Conservation (phyloP, 53 echinoderm and acorn worm genomes). For the Mesocentrotus franciscanus region DNA sequence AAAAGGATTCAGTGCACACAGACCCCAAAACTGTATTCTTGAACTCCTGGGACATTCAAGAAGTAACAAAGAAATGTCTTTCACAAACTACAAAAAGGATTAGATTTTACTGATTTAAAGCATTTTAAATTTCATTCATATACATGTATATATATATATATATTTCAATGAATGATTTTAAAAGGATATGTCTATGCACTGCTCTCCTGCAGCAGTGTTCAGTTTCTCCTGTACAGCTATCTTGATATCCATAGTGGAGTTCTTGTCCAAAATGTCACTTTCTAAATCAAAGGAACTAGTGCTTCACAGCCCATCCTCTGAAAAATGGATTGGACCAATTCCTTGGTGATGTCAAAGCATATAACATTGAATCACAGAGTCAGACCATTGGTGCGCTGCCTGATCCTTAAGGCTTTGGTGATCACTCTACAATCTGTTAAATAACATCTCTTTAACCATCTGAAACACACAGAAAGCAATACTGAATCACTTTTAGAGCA, state of each 20-base stretch:
- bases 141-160: no score
- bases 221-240: conserved; percentile 61
- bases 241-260: conserved; percentile 35
- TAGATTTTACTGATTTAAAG: no score
- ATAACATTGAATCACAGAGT: not conserved
- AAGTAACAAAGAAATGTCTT: no score
- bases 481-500: not conserved
- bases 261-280: conserved; percentile 25
- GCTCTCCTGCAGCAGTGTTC: conserved; percentile 56
- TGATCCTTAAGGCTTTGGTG: not conserved
- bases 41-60: no score
- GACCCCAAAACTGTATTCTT: no score
- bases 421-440: not conserved
- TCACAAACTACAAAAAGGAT: no score
- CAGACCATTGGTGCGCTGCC: not conserved
- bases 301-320: conserved; percentile 15
- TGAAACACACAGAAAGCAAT: not conserved
- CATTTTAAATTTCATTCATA: not conserved
- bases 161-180: not conserved
- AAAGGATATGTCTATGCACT: conserved; percentile 67
- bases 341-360: not conserved
- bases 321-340: not conserved
- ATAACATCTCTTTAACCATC: not conserved
- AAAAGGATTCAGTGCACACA: no score
- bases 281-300: not conserved